These are phyloP conservation scores for Mormyrops boulengeri DNA, from an alignment of 2,797 vertebrate species.

Conservation along the genomic window DNA sequence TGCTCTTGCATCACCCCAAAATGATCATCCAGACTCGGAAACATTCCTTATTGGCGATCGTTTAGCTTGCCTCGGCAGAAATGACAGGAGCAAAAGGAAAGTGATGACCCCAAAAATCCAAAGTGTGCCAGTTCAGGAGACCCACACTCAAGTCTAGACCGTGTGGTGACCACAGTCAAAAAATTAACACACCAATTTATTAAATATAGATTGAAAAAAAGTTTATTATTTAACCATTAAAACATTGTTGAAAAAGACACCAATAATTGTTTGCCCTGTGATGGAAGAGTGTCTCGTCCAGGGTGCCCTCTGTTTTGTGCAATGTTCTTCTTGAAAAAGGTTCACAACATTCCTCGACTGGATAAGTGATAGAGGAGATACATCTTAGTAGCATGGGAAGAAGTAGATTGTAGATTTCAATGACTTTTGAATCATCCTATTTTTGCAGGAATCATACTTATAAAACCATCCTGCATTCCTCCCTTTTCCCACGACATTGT, in stretches of 20 bases:
- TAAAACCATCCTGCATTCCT: background rate
- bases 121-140: background rate
- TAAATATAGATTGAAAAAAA: background rate
- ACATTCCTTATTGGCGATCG: background rate
- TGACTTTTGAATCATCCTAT: background rate
- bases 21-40: background rate
- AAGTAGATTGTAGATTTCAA: background rate
- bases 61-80: background rate
- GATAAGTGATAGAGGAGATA: background rate
- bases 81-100: background rate
- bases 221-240: background rate
- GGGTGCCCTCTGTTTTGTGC: background rate
- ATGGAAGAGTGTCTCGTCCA: background rate
- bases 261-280: background rate
- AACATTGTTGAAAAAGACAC: background rate
- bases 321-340: background rate
- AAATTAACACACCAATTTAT: background rate
- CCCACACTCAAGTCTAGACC: background rate
- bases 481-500: conserved; percentile 15
- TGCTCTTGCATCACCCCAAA: background rate
- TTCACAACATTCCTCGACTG: background rate
- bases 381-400: background rate
- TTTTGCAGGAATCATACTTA: background rate
- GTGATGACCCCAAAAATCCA: background rate
- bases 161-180: background rate